Conservation (phyloP, 2,888 invertebrate genomes). For the Entomobrya proxima region DNA sequence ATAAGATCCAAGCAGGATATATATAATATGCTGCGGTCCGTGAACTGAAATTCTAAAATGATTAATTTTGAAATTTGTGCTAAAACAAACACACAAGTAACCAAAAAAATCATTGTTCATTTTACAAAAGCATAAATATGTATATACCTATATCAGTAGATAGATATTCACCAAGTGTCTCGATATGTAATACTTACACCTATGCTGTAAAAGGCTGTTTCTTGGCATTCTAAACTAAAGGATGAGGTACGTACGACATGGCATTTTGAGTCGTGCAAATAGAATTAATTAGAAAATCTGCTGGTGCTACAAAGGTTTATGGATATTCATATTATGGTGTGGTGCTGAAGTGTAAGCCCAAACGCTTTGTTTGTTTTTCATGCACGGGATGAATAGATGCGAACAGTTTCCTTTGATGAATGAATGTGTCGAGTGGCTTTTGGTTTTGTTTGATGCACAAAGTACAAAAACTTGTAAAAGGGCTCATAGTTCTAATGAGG, state of each 20-base stretch:
- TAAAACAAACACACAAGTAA: constrained; percentile 9
- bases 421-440: constrained; percentile 24
- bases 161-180: too few relatives aligned
- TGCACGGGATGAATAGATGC: background rate
- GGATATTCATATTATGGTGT: background rate
- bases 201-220: too few relatives aligned
- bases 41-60: constrained; percentile 47
- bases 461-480: constrained; percentile 8
- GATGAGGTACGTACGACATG: background rate
- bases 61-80: constrained; percentile 42
- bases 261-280: background rate
- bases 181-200: too few relatives aligned
- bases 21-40: constrained; percentile 25
- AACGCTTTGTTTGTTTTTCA: constrained; percentile 9
- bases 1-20: background rate
- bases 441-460: constrained; percentile 28
- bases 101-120: background rate
- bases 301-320: background rate
- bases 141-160: too few relatives aligned
- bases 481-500: constrained; percentile 46
- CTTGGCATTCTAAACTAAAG: too few relatives aligned
- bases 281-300: constrained; percentile 42
- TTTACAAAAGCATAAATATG: background rate
- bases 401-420: too few relatives aligned
- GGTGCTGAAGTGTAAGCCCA: background rate